Conservation (phyloP, 1,140 invertebrate species). For the Venustaconcha ellipsiformis region DNA sequence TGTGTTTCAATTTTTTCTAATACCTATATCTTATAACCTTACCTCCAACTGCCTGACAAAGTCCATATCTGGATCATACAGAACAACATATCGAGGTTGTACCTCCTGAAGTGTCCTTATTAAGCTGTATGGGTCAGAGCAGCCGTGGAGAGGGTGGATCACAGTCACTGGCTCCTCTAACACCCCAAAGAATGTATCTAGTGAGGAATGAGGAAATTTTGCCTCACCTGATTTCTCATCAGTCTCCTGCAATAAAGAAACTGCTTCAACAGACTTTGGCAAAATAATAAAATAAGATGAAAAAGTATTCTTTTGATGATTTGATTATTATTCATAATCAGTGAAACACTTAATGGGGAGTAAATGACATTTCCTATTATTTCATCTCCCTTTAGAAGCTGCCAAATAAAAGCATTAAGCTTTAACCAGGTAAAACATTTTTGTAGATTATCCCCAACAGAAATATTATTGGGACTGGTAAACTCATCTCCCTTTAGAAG, state of each 20-base stretch:
- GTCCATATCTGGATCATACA: conserved; percentile 91
- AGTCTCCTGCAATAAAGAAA: conserved; percentile 12
- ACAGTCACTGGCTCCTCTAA: conserved; percentile 58
- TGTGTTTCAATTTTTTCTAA: too few species aligned
- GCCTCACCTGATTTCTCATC: neutral
- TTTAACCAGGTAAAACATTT: too few species aligned
- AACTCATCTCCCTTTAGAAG: too few species aligned
- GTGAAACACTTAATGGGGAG: too few species aligned
- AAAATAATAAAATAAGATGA: neutral
- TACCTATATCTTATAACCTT: conserved; percentile 17
- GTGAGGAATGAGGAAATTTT: conserved; percentile 31
- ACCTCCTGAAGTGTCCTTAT: conserved; percentile 66
- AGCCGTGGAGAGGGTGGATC: conserved; percentile 65
- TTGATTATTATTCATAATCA: too few species aligned
- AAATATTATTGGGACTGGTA: too few species aligned
- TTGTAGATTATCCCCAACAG: too few species aligned
- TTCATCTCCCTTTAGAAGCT: too few species aligned
- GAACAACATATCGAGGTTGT: conserved; percentile 85
- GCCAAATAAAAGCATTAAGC: too few species aligned
- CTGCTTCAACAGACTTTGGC: neutral
- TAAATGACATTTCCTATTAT: too few species aligned
- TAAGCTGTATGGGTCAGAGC: conserved; percentile 59
- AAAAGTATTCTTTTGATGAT: neutral
- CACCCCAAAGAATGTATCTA: conserved; percentile 59
- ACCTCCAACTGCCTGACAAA: conserved; percentile 91